Base-by-base conservation (phyloP, 2,797 vertebrate genomes). In the Ctenosaura bakeri region DNA sequence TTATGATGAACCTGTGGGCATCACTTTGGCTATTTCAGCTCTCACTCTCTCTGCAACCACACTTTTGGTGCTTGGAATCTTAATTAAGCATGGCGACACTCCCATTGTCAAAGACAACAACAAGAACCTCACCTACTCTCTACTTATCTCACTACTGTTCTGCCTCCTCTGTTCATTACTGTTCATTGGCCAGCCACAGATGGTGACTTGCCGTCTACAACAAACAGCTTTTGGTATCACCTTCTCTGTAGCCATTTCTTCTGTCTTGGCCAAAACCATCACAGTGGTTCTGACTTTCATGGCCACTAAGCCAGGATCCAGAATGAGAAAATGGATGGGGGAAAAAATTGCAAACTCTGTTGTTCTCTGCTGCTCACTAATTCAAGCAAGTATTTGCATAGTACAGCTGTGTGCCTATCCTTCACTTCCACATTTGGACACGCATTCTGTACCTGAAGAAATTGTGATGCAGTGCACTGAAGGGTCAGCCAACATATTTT, bases 251-350 rank as follows among this genome's bases (percentile, higher is more conserved):
- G 78, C 79, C 29, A 3, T 88, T 82, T 88, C 78, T 46, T 88
- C 79, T 32, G 26, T 88, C 14, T 56, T 87, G 59, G 86, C 86
- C 29, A 88, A 88, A 71, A 88, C 87, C 52, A 59, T 73, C 24
- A 82, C 80, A 42, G 87, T 88, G 24, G 24, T 88, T 42, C 18
- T 88, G 26, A 64, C n/a, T 29, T 88, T 88, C 29, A 42, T 82
- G 59, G 86, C 86, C 20, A 42, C 77, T 46, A 54, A 38, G 13
- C 86, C 86, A 35, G 77, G 86, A 54, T 26, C 59, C 50, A 35
- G 18, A n/a, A 52, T 88, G 13, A 62, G 35, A 13, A 88, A 56
- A 62, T 62, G 59, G 59, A 62, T 62, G 59, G 18, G 59, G 59
- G 20, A 62, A 62, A 62, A 18, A 62, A 20, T 88, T 26, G n/a